These are phyloP conservation scores for Alentia gelatinosa DNA, from an alignment of 2,888 invertebrate genomes.

Conservation along the genomic window DNA sequence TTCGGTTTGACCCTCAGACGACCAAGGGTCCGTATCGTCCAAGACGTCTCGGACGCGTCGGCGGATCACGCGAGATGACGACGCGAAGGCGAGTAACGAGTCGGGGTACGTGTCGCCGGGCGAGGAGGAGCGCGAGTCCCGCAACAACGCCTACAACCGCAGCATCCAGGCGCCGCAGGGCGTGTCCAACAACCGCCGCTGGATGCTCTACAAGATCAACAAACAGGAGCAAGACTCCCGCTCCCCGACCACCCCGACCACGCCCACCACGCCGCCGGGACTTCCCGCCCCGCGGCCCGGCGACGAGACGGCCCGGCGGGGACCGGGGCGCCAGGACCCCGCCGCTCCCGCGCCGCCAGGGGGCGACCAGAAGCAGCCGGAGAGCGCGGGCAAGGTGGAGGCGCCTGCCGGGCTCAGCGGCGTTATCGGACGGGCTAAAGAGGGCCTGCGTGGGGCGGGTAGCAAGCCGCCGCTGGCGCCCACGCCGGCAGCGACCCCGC, in stretches of 20 bases:
- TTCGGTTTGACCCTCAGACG: conserved; percentile 46
- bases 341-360: neutral
- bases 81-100: conserved; percentile 44
- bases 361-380: neutral
- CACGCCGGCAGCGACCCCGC: conserved; percentile 18
- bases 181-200: conserved; percentile 62
- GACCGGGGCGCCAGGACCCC: neutral
- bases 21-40: conserved; percentile 54
- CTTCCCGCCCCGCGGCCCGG: neutral
- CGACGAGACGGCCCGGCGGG: neutral
- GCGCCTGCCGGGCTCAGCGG: conserved; percentile 85
- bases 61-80: conserved; percentile 58
- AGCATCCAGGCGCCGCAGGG: conserved; percentile 22
- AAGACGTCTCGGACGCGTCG: conserved; percentile 38
- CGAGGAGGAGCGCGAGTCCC: conserved; percentile 28
- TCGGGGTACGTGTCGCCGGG: conserved; percentile 53
- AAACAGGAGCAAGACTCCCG: conserved; percentile 46
- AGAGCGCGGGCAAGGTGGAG: neutral
- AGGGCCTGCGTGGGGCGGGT: conserved; percentile 91
- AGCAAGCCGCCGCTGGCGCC: conserved; percentile 79
- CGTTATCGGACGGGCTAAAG: conserved; percentile 95
- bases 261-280: neutral
- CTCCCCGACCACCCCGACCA: neutral
- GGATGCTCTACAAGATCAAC: conserved; percentile 66
- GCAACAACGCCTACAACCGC: conserved; percentile 40